Conservation (phyloP, 2,797 vertebrate species). For the Pipistrellus kuhlii region DNA sequence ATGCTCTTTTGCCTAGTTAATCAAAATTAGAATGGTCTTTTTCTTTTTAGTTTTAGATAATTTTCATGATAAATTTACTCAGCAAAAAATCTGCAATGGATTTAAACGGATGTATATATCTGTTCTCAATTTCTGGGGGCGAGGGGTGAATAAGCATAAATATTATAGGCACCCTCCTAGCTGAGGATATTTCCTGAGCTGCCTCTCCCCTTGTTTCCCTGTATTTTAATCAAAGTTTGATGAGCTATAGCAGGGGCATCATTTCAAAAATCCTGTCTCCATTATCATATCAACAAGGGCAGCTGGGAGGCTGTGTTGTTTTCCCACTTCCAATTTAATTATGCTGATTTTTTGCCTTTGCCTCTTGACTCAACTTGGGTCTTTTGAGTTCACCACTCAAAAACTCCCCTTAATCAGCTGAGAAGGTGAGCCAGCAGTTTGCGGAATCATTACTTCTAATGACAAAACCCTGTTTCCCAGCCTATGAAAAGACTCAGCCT, state of each 20-base stretch:
- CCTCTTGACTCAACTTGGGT: background rate
- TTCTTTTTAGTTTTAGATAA: background rate
- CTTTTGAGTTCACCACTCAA: constrained; percentile 26
- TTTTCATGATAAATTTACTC: constrained; percentile 71
- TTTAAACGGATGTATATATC: constrained; percentile 26
- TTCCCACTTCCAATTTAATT: background rate
- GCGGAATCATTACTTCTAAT: constrained; percentile 5
- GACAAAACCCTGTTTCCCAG: constrained; percentile 32
- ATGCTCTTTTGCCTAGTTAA: background rate
- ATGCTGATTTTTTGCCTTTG: constrained; percentile 21
- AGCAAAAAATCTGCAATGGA: constrained; percentile 60
- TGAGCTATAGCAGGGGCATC: constrained; percentile 4
- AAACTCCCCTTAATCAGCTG: constrained; percentile 25
- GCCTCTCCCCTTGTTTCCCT: background rate
- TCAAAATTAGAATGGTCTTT: constrained; percentile 1
- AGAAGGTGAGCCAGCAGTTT: constrained; percentile 18
- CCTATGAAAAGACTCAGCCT: background rate
- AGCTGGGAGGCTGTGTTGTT: background rate
- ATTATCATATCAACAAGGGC: background rate
- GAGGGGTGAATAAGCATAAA: background rate
- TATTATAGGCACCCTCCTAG: background rate
- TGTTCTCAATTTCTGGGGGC: background rate
- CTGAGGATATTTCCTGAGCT: constrained; percentile 18
- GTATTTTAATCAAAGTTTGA: constrained; percentile 53
- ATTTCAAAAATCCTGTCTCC: background rate